Evolutionary conservation across 2,888 invertebrate genomes (phyloP).

Genomic region (Gymnoscelis rufifasciata): DNA sequence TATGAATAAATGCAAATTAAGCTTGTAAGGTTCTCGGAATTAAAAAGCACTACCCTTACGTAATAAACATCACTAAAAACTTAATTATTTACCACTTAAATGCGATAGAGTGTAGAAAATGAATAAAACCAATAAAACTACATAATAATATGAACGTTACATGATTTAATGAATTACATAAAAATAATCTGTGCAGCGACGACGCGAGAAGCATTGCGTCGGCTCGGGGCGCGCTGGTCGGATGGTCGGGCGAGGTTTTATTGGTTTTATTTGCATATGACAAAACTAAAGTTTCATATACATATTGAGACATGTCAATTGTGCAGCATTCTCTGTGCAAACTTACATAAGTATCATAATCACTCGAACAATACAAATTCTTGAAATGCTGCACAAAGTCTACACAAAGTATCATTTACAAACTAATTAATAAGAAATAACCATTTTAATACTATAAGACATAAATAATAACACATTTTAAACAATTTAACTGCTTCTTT

Average conservation of each 20-base stretch:
- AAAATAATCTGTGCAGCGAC: background rate
- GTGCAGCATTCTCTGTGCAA: background rate
- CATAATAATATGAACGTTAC: conserved; percentile 22
- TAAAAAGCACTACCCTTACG: conserved; percentile 28
- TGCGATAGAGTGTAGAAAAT: conserved; percentile 78
- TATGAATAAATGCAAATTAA: conserved; percentile 29
- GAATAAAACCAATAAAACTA: conserved; percentile 71
- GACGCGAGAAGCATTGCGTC: background rate
- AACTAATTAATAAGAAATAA: conserved; percentile 80
- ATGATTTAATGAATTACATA: conserved; percentile 11
- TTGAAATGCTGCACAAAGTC: background rate
- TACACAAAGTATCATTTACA: conserved; percentile 69
- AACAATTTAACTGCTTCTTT: conserved; percentile 79
- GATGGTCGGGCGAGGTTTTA: conserved; percentile 45
- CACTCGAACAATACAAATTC: background rate
- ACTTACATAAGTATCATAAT: background rate
- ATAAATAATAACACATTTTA: conserved; percentile 80
- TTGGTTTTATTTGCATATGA: conserved; percentile 60
- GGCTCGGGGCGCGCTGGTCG: background rate
- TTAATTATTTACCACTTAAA: conserved; percentile 36
- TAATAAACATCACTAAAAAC: conserved; percentile 24
- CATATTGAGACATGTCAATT: conserved; percentile 36
- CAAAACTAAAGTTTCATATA: conserved; percentile 51
- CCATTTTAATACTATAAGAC: conserved; percentile 80
- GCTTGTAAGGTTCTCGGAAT: conserved; percentile 25